These are phyloP conservation scores for Gastrophryne carolinensis DNA, from an alignment of 2,797 vertebrate species.

Conservation along the genomic window DNA sequence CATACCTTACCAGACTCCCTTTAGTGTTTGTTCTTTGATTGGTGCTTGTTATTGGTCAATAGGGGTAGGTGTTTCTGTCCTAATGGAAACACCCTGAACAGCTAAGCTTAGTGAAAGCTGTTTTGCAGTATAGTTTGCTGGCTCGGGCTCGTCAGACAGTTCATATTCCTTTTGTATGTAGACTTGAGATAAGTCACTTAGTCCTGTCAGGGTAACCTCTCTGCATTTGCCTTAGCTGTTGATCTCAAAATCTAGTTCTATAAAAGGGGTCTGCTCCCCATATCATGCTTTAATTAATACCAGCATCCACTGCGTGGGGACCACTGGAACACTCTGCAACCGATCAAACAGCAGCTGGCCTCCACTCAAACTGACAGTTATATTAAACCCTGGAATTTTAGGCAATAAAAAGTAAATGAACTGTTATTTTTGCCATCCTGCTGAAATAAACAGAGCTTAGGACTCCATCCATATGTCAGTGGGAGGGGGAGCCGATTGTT, in stretches of 20 bases:
- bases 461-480: slow-evolving; percentile 65
- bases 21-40: too few relatives aligned
- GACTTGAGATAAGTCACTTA: neutral
- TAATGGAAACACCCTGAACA: too few relatives aligned
- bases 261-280: slow-evolving; percentile 51
- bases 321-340: slow-evolving; percentile 59
- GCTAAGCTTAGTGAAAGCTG: too few relatives aligned
- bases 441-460: slow-evolving; percentile 72
- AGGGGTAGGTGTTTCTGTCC: too few relatives aligned
- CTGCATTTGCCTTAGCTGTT: slow-evolving; percentile 1
- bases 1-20: too few relatives aligned
- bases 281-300: slow-evolving; percentile 51
- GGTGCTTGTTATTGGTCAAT: too few relatives aligned
- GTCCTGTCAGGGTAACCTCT: neutral
- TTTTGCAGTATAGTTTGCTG: too few relatives aligned
- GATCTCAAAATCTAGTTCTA: slow-evolving; percentile 36
- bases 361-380: slow-evolving; percentile 75
- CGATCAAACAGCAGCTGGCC: slow-evolving; percentile 71
- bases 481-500: slow-evolving; percentile 60
- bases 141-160: too few relatives aligned
- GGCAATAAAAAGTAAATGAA: slow-evolving; percentile 78
- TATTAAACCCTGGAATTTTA: slow-evolving; percentile 76
- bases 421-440: slow-evolving; percentile 73
- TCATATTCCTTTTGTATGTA: too few relatives aligned
- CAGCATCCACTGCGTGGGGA: slow-evolving; percentile 45